Conservation (phyloP, 2,113 vertebrate species). For the Indicator maculatus region DNA sequence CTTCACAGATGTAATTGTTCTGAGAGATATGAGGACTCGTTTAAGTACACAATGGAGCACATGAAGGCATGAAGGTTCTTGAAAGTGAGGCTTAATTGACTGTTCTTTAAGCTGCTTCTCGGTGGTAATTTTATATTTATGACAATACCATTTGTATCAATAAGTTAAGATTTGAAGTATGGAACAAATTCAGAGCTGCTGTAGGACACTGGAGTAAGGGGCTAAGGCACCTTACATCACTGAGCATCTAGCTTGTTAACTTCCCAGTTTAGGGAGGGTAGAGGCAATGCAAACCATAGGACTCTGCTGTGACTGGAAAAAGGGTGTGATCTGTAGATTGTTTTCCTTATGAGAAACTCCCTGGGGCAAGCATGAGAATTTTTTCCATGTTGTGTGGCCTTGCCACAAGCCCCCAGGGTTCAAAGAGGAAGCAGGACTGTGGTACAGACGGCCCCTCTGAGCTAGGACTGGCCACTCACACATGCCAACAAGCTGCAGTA, state of each 20-base stretch:
- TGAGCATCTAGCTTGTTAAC: not conserved
- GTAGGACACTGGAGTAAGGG: not conserved
- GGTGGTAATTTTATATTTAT: not conserved
- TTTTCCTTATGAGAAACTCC: not conserved
- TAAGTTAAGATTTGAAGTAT: not conserved
- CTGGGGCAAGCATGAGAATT: not conserved
- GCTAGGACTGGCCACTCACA: not conserved
- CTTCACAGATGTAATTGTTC: not conserved
- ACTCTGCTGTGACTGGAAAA: not conserved
- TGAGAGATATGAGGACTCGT: not conserved
- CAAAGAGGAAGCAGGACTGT: not conserved
- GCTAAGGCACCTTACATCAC: not conserved
- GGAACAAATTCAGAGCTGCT: not conserved
- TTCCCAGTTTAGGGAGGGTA: not conserved
- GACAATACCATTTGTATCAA: not conserved
- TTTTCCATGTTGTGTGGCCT: not conserved
- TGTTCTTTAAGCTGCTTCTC: not conserved
- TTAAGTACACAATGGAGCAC: not conserved
- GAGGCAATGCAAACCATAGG: not conserved
- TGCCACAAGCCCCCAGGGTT: accelerated
- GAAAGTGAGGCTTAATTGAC: not conserved
- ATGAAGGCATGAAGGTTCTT: not conserved
- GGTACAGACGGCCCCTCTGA: not conserved
- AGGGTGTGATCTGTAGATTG: not conserved
- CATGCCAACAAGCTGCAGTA: not conserved